phyloP scores from a whole-genome alignment of 53 echinoderm and acorn worm genomes.

The Antedon mediterranea region DNA sequence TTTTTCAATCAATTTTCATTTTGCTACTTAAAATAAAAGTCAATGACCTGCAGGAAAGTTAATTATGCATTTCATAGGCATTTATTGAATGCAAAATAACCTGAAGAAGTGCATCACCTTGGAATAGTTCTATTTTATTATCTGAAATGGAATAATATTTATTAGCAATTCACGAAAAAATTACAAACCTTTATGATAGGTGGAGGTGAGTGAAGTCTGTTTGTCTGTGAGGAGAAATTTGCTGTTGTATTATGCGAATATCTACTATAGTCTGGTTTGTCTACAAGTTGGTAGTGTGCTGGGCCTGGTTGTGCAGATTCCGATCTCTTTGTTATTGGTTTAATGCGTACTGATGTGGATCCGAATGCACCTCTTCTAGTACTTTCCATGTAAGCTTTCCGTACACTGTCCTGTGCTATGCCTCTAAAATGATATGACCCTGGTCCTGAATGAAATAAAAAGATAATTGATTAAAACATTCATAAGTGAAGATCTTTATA shows the following conservation, averaged over 20 bases:
- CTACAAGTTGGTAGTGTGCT: constrained; percentile 82
- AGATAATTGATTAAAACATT: not conserved
- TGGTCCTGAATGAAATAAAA: constrained; percentile 34
- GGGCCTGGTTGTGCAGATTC: constrained; percentile 79
- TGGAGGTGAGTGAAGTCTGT: constrained; percentile 68
- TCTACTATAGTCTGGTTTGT: constrained; percentile 62
- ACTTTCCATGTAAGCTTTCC: constrained; percentile 81
- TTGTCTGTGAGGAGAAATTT: constrained; percentile 84
- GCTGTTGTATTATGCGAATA: constrained; percentile 67
- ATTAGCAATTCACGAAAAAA: too few species aligned
- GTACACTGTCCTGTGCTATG: constrained; percentile 63
- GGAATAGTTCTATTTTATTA: too few species aligned
- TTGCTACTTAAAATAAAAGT: too few species aligned
- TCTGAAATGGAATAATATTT: too few species aligned
- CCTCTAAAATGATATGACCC: constrained; percentile 78
- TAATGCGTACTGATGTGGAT: constrained; percentile 82
- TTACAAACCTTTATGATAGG: constrained; percentile 27
- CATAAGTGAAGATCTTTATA: too few species aligned
- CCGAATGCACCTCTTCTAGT: constrained; percentile 87
- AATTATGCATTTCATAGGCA: too few species aligned
- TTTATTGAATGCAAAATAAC: too few species aligned
- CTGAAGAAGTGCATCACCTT: too few species aligned
- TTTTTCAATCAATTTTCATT: too few species aligned
- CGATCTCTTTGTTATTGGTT: constrained; percentile 68
- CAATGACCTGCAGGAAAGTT: too few species aligned